A percentile compares a stretch with the other conserved stretches of the same genome.
Evolutionary conservation across 2,113 vertebrate genomes (phyloP).

Genomic region (Centropus unirufus): DNA sequence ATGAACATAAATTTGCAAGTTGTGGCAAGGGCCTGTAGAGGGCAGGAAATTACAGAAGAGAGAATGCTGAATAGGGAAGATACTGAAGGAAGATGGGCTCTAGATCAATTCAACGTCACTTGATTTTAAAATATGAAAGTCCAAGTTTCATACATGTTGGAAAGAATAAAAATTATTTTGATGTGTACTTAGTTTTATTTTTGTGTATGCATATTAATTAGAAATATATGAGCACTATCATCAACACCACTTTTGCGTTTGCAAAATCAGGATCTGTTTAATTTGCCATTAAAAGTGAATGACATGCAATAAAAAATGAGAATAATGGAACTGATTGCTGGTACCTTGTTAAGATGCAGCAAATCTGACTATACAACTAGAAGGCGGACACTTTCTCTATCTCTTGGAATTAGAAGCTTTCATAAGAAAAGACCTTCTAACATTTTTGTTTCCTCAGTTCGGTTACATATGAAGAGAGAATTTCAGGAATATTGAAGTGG

Average conservation of each 20-base stretch:
- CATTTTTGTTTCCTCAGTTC: conserved; percentile 35
- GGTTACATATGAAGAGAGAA: conserved; percentile 63
- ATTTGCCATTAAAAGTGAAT: background rate
- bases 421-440: background rate
- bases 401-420: background rate
- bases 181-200: background rate
- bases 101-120: background rate
- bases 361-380: background rate
- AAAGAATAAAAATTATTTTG: background rate
- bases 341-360: background rate
- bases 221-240: background rate
- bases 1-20: background rate
- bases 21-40: background rate
- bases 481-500: conserved; percentile 75
- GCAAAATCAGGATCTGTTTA: background rate
- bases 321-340: background rate
- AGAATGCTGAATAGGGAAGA: background rate
- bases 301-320: background rate
- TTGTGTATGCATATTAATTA: background rate
- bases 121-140: background rate
- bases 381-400: background rate
- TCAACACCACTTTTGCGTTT: background rate
- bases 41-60: background rate
- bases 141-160: background rate
- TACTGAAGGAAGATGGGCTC: background rate